A percentile compares a stretch with the other conserved stretches of the same genome.
These are phyloP conservation scores for Cerceris ruficornis DNA, from an alignment of 2,888 invertebrate species.

Conservation along the genomic window DNA sequence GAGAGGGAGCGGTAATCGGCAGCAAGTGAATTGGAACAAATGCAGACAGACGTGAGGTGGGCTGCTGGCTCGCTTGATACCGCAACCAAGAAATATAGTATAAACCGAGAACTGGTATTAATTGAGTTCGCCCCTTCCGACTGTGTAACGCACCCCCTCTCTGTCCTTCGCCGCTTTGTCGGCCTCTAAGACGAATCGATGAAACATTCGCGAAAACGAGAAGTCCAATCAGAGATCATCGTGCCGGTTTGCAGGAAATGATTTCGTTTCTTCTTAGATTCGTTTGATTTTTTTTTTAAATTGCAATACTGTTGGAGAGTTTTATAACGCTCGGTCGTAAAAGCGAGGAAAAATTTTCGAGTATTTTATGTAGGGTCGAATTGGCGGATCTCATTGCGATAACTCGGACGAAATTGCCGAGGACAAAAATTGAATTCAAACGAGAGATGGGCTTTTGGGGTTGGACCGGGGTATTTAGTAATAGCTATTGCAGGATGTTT, in stretches of 20 bases:
- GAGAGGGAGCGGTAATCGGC: constrained; percentile 75
- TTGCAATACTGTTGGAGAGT: neutral
- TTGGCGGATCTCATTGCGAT: no score
- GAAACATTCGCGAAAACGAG: constrained; percentile 41
- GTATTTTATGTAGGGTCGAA: no score
- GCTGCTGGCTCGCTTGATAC: constrained; percentile 63
- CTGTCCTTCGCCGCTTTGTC: constrained; percentile 40
- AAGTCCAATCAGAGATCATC: constrained; percentile 22
- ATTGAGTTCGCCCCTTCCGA: constrained; percentile 67
- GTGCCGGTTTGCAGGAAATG: neutral
- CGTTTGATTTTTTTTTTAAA: neutral
- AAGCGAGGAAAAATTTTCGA: no score
- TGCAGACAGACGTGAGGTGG: constrained; percentile 74
- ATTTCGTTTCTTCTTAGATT: neutral
- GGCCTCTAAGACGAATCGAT: constrained; percentile 63
- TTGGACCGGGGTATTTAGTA: no score
- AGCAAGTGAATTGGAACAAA: constrained; percentile 78
- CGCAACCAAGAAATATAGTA: constrained; percentile 68
- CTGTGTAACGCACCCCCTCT: constrained; percentile 25
- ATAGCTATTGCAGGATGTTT: no score
- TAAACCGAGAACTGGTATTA: constrained; percentile 67
- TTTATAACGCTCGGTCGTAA: no score
- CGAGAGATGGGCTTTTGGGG: no score
- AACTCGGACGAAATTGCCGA: no score
- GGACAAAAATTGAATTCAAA: no score